These are phyloP conservation scores for Erythrolamprus reginae DNA, from an alignment of 2,113 vertebrate species.

Conservation along the genomic window DNA sequence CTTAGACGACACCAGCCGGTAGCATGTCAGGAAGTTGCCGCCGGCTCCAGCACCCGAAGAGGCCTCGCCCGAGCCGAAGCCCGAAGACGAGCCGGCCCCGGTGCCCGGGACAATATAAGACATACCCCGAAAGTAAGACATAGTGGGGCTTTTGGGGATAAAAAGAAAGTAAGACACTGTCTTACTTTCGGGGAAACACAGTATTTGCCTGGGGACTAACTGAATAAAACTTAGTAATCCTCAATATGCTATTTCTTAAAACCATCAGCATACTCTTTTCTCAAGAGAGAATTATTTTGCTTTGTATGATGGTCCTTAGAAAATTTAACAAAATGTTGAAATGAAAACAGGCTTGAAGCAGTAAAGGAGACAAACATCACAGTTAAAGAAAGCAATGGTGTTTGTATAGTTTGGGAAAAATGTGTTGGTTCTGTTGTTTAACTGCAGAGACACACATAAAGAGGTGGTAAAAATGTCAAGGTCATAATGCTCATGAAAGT, in stretches of 20 bases:
- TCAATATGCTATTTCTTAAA: conserved; percentile 54
- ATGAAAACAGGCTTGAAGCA: conserved; percentile 52
- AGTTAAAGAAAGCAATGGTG: neutral
- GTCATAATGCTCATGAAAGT: conserved; percentile 63
- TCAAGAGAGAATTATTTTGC: conserved; percentile 55
- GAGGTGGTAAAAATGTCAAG: conserved; percentile 67
- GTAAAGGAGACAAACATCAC: neutral
- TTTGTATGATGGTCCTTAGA: conserved; percentile 60
- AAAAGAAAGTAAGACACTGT: too few relatives aligned
- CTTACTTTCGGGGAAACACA: too few relatives aligned
- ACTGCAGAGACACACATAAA: conserved; percentile 54
- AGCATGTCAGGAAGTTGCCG: too few relatives aligned
- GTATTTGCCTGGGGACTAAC: neutral
- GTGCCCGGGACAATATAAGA: too few relatives aligned
- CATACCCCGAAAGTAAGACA: too few relatives aligned
- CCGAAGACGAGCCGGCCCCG: too few relatives aligned
- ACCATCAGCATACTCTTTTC: conserved; percentile 45
- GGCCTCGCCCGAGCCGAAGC: too few relatives aligned
- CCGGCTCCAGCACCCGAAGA: too few relatives aligned
- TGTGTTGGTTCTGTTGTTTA: conserved; percentile 54
- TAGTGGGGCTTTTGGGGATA: too few relatives aligned
- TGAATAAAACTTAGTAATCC: neutral
- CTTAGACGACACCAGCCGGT: too few relatives aligned
- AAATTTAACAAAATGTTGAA: conserved; percentile 47
- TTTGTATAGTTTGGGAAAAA: conserved; percentile 56